Percentiles rank a stretch among this genome's conserved stretches.
Evolutionary conservation across 2,797 vertebrate species (phyloP).

Genomic region (Bucorvus abyssinicus): DNA sequence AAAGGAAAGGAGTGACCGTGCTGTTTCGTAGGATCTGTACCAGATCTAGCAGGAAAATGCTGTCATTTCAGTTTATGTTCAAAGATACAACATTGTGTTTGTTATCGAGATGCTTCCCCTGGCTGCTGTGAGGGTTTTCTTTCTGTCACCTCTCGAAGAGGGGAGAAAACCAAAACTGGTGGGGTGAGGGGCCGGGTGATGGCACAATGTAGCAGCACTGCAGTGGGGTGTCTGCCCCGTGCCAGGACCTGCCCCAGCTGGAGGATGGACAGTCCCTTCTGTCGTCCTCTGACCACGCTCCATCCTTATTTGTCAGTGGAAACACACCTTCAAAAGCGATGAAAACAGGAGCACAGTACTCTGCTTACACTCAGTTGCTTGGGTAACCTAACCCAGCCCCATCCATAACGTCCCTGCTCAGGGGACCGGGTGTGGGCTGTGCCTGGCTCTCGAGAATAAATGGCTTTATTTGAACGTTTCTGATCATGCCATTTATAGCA

Average conservation of each 20-base stretch:
- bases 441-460: neutral
- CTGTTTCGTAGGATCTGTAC: neutral
- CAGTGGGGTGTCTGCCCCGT: neutral
- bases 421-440: neutral
- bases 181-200: neutral
- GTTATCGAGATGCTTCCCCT: neutral
- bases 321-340: neutral
- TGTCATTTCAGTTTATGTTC: accelerated
- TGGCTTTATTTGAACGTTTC: neutral
- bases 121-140: neutral
- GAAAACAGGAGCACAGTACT: neutral
- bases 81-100: neutral
- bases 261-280: accelerated
- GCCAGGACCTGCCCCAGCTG: neutral
- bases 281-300: neutral
- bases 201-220: accelerated
- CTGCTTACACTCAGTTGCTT: neutral
- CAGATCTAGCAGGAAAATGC: neutral
- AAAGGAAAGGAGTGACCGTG: neutral
- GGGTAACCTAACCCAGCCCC: too few relatives aligned
- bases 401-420: neutral
- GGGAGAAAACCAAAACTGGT: neutral
- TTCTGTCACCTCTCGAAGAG: neutral
- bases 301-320: neutral
- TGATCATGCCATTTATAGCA: neutral